phyloP scores from a whole-genome alignment of 2,888 invertebrate species.

The Torymus auratus region DNA sequence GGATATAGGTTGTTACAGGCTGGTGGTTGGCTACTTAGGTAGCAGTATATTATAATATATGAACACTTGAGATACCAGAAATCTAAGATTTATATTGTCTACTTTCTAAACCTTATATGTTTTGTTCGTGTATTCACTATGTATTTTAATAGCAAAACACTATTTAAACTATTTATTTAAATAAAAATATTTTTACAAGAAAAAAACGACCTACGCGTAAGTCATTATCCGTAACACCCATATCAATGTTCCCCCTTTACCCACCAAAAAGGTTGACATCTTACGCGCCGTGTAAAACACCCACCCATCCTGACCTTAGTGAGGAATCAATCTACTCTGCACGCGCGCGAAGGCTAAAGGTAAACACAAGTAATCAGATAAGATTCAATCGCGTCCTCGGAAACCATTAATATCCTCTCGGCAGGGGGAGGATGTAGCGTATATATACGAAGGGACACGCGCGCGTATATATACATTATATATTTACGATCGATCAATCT shows the following conservation, averaged over 20 bases:
- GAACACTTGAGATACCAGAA: too few species aligned
- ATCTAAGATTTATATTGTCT: too few species aligned
- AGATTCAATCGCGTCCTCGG: conserved; percentile 64
- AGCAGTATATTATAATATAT: too few species aligned
- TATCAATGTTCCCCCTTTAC: too few species aligned
- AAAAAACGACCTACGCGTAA: background rate
- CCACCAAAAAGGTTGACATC: background rate
- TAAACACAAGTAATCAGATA: conserved; percentile 64
- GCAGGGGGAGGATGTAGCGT: background rate
- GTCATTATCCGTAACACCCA: background rate
- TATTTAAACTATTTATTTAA: too few species aligned
- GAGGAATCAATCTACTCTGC: conserved; percentile 52
- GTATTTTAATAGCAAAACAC: too few species aligned
- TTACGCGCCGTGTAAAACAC: conserved; percentile 13
- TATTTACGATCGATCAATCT: conserved; percentile 48
- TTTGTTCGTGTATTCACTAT: too few species aligned
- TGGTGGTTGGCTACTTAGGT: too few species aligned
- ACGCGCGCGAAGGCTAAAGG: conserved; percentile 40
- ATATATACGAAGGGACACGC: conserved; percentile 47
- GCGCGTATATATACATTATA: background rate
- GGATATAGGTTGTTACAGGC: too few species aligned
- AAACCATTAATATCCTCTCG: conserved; percentile 50
- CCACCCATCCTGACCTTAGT: conserved; percentile 7
- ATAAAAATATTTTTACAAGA: too few species aligned
- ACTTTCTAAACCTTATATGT: too few species aligned